These are phyloP conservation scores for Tipula lateralis DNA, from an alignment of 2,888 invertebrate species.

Conservation along the genomic window DNA sequence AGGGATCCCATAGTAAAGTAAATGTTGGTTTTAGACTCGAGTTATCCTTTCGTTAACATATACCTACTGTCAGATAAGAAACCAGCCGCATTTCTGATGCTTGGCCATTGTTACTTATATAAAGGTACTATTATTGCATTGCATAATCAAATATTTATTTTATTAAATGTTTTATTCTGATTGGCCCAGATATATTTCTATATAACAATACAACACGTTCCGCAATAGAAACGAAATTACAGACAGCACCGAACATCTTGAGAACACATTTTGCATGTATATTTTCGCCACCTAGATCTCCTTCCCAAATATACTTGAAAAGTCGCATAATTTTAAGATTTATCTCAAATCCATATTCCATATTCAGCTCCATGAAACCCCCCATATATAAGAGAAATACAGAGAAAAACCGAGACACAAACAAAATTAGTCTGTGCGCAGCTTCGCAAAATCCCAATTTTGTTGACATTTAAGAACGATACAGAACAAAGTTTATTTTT, in stretches of 20 bases:
- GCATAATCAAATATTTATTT: too few species aligned
- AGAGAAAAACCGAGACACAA: not conserved
- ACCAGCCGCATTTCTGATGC: too few species aligned
- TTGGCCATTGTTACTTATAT: too few species aligned
- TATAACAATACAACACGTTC: not conserved
- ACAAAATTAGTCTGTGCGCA: not conserved
- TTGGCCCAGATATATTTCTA: too few species aligned
- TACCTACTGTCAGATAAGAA: too few species aligned
- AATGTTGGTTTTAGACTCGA: too few species aligned
- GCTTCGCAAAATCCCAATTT: not conserved
- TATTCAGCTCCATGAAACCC: not conserved
- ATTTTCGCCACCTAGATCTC: not conserved
- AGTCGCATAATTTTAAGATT: not conserved
- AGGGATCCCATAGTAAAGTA: too few species aligned
- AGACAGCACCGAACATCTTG: not conserved
- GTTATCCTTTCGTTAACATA: too few species aligned
- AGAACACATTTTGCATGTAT: not conserved
- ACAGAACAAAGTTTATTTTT: not conserved
- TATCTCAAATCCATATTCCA: constrained; percentile 2
- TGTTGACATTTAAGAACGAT: not conserved
- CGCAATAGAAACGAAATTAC: not conserved
- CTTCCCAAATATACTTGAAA: not conserved
- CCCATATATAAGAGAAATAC: not conserved
- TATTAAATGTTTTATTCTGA: too few species aligned
- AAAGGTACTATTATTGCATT: too few species aligned